These are phyloP conservation scores for Coturnix japonica DNA, from an alignment of 2,113 vertebrate species.

Conservation along the genomic window DNA sequence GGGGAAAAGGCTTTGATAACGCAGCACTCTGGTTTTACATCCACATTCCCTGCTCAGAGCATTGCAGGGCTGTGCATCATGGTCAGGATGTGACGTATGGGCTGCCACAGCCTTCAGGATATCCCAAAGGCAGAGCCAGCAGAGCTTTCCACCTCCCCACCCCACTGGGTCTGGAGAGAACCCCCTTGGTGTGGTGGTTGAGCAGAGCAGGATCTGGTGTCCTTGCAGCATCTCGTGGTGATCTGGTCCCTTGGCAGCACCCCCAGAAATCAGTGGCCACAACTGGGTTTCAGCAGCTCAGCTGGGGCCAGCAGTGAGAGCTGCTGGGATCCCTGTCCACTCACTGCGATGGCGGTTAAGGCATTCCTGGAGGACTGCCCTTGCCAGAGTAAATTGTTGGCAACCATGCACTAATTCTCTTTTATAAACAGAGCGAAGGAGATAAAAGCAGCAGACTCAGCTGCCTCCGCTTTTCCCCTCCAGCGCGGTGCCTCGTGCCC, in stretches of 20 bases:
- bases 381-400: not conserved
- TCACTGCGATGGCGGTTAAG: rapidly evolving
- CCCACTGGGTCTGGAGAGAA: not conserved
- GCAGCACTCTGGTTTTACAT: not conserved
- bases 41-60: not conserved
- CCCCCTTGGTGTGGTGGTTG: not conserved
- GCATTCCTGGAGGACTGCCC: not conserved
- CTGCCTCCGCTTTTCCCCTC: not conserved
- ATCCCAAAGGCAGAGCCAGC: not conserved
- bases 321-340: not conserved
- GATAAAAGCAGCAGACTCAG: not conserved
- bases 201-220: not conserved
- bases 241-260: not conserved
- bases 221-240: not conserved
- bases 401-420: not conserved
- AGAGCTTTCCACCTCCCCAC: not conserved
- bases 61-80: not conserved
- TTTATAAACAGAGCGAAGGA: not conserved
- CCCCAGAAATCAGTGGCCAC: rapidly evolving
- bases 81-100: rapidly evolving
- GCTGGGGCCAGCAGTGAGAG: not conserved
- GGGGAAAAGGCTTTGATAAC: not conserved
- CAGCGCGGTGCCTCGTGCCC: not conserved
- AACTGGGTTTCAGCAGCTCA: rapidly evolving
- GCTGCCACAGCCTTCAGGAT: not conserved